Percentiles rank a stretch among this genome's conserved stretches.
These are phyloP conservation scores for Drosophila carrolli DNA, from an alignment of 1,140 invertebrate species.

Conservation along the genomic window DNA sequence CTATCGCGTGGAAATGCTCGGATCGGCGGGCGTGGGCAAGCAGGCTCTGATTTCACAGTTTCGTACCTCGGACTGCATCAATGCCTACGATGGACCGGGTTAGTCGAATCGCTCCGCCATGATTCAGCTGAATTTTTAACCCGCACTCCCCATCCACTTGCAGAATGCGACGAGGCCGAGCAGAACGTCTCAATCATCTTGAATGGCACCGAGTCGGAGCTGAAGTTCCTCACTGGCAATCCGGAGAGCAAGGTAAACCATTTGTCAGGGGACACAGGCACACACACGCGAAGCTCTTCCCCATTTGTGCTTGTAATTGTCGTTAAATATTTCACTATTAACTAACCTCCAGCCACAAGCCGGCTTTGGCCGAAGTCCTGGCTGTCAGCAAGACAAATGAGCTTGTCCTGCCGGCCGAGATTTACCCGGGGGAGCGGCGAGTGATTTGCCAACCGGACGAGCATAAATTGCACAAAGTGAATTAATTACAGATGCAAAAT, in stretches of 20 bases:
- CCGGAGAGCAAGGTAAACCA: conserved; percentile 86
- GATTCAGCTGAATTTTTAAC: conserved; percentile 2
- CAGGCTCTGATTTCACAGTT: conserved; percentile 96
- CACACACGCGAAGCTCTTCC: conserved; percentile 5
- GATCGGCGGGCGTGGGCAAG: conserved; percentile 95
- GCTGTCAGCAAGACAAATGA: conserved; percentile 60
- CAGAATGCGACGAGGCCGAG: conserved; percentile 89
- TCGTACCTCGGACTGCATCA: conserved; percentile 97
- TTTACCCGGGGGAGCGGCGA: conserved; percentile 24
- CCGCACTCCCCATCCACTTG: neutral
- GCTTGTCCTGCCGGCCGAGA: conserved; percentile 40
- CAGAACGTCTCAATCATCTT: conserved; percentile 95
- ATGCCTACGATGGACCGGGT: conserved; percentile 94
- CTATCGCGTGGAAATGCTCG: conserved; percentile 93
- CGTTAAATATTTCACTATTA: conserved; percentile 73
- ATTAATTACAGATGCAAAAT: conserved; percentile 56
- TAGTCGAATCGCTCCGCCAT: conserved; percentile 50
- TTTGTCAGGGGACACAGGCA: conserved; percentile 28
- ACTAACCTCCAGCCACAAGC: conserved; percentile 26
- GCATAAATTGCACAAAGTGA: conserved; percentile 56
- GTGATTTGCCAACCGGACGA: conserved; percentile 57
- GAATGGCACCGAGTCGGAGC: conserved; percentile 95
- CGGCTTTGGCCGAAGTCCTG: conserved; percentile 9
- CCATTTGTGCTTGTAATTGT: conserved; percentile 61
- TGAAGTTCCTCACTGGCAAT: conserved; percentile 89